phyloP scores from a whole-genome alignment of 2,797 vertebrate genomes.

The Synaphobranchus kaupii region DNA sequence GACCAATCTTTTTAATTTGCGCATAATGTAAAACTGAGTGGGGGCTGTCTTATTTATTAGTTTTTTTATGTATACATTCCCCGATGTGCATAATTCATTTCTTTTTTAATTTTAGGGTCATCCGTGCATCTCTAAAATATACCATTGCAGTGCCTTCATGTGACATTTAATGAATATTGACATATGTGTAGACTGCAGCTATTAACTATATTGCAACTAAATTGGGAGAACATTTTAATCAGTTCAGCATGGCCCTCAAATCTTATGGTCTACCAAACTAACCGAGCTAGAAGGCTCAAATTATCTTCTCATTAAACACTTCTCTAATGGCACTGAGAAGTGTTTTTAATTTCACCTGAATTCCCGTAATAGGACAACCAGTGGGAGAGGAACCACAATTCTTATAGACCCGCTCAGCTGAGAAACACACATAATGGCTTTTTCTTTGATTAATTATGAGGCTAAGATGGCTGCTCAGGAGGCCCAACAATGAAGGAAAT shows the following conservation, averaged over 20 bases:
- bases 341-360: constrained; percentile 1
- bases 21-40: no score
- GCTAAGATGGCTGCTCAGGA: neutral
- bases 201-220: neutral
- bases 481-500: neutral
- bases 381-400: neutral
- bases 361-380: neutral
- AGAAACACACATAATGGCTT: neutral
- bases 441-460: neutral
- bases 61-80: no score
- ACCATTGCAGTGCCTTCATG: neutral
- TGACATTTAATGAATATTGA: neutral
- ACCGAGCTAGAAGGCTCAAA: neutral
- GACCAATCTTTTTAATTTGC: neutral
- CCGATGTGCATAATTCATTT: neutral
- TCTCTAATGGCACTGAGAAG: neutral
- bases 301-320: neutral
- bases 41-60: no score
- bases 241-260: neutral
- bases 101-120: neutral
- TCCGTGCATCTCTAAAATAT: neutral
- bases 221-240: neutral
- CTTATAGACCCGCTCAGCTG: neutral
- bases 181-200: neutral
- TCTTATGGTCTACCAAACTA: neutral